Conservation (phyloP, 2,113 vertebrate species). For the Petroica traversi region DNA sequence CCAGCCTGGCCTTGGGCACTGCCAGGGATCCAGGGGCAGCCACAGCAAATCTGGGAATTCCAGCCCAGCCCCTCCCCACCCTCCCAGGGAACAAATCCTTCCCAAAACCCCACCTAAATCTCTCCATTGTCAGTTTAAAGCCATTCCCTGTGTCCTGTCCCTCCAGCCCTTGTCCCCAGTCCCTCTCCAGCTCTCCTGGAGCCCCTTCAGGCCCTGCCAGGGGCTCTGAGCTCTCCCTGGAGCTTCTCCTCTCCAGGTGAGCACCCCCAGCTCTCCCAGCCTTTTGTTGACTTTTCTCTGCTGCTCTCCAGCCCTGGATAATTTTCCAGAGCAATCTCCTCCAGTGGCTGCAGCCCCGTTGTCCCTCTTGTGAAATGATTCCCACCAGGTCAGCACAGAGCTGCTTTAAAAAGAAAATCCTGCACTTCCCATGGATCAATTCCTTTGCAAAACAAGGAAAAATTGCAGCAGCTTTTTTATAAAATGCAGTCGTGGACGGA, state of each 20-base stretch:
- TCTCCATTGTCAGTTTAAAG: rapidly evolving
- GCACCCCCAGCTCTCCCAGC: neutral
- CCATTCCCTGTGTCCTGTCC: neutral
- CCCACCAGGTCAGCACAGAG: rapidly evolving
- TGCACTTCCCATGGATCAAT: neutral
- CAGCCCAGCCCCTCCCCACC: neutral
- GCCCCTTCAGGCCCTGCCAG: neutral
- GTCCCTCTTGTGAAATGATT: neutral
- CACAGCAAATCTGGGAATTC: neutral
- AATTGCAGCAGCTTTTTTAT: neutral
- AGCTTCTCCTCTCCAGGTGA: neutral
- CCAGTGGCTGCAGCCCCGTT: neutral
- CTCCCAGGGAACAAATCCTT: neutral
- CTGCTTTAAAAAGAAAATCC: neutral
- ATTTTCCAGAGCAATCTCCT: neutral
- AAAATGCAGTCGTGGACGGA: neutral
- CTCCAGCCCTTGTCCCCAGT: neutral
- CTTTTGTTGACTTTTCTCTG: neutral
- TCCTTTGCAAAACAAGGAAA: neutral
- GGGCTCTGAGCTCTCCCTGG: neutral
- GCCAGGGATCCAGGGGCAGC: neutral
- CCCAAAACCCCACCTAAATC: neutral
- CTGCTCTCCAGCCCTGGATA: neutral
- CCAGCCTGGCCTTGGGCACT: neutral
- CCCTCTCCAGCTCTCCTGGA: neutral